Base-by-base conservation (phyloP, 2,113 vertebrate genomes). In the Hipposideros armiger region DNA sequence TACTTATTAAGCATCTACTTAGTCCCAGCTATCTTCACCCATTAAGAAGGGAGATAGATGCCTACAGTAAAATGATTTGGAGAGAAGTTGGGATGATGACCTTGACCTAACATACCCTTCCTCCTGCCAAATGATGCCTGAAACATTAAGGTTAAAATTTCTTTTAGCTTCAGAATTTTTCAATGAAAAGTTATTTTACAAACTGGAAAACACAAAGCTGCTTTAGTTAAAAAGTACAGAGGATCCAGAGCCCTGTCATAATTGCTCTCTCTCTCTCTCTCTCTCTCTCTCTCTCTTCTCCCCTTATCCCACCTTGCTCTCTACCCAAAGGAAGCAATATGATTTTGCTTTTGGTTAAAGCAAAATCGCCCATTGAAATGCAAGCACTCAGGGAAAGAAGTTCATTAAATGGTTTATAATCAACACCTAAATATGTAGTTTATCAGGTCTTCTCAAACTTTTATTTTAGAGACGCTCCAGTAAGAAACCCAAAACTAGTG, bases 151-250 rank as follows among this genome's bases (percentile, higher is more conserved):
- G 17, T 62, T 66, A 90, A 81, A 19, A 42, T 64, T 87, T 91
- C 69, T 56, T 69, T 94, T 36, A 84, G 36, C 36, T 66, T 83
- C 58, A 62, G 42, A 91, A 52, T 30, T 69, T 70, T 91, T 95
- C 32, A 56, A 36, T 81, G 42, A 54, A 70, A 84, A 81, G 16
- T 22, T 88, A 85, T 45, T 95, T 89, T 96, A 69, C 74, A 87
- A 81, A 81, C 40, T 89, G 64, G 90, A 89, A 87, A 91, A 47
- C 10, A 45, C 69, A 73, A 80, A 90, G 2, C 60, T 67, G 56
- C 30, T 81, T 92, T 94, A 77, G 24, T 62, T 94, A 40, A 47
- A 95, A 95, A 92, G 13, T 24, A 2, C 36, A 47, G n/a, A 40
- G 24, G 4, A 4, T 47, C 6, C 28, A 10, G 19, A 56, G 30